Evolutionary conservation across 2,113 vertebrate genomes (phyloP), one percentile per base, ranked within the genome.

Genomic region (Terrapene triunguis): DNA sequence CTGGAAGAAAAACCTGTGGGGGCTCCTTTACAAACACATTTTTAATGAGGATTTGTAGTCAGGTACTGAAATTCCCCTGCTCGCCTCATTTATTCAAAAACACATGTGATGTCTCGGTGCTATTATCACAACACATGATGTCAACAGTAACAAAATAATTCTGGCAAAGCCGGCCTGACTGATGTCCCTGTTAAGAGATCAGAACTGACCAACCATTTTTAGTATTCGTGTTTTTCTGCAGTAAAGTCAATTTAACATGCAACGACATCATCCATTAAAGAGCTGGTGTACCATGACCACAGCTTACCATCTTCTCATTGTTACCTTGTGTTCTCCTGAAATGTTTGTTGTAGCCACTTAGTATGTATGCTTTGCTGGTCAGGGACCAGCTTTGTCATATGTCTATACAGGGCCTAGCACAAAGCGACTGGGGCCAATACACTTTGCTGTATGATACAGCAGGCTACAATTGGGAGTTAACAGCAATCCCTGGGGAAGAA

Each of bases 201-300:
- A 95, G 5, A 12, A 89, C 2, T 91, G 85, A 74, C 8, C 10
- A 32, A 62, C 29, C 25, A 13, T 62, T 62, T 65, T 69, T n/a
- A 89, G 1, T 48, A 54, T 13, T 51, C 93, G 59, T 48, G 78
- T 51, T 92, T 72, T 94, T 51, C 51, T 93, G 59, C 21, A 89
- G 91, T 47, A 91, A 95, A 94, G 16, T 25, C 19, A 94, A 92
- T 86, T n/a, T 44, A 89, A 86, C 59, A 7, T 62, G 62, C 29
- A 32, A 65, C 74, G 29, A 32, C 22, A 27, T 48, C 76, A 88
- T 62, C 89, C 55, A 84, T 87, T 51, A 84, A 93, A 89, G 62
- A 79, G 76, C 21, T 94, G 84, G 89, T 11, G 83, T 85, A 22
- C 25, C 79, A 95, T 10, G 25, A 85, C 69, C 14, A 57, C 38